Conservation (phyloP, 2,888 invertebrate genomes). For the Lysandra bellargus region DNA sequence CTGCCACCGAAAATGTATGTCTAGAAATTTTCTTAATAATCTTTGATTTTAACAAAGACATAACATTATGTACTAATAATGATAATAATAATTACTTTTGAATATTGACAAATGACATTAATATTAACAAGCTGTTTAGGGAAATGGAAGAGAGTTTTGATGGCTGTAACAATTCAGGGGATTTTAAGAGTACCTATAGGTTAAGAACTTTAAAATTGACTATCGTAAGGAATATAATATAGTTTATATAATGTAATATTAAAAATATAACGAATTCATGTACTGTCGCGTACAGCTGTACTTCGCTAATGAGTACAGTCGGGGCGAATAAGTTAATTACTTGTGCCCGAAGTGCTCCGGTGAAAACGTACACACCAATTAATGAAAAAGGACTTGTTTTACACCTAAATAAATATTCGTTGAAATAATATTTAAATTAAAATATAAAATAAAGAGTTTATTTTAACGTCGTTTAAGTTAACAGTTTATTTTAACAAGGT, state of each 20-base stretch:
- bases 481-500: not conserved
- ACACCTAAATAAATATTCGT: conserved; percentile 8
- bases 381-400: not conserved
- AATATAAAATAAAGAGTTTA: not conserved
- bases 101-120: no score
- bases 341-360: not conserved
- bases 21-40: no score
- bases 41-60: no score
- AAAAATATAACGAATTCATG: not conserved
- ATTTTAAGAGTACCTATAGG: no score
- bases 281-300: conserved; percentile 3
- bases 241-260: not conserved
- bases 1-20: no score
- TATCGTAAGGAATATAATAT: not conserved
- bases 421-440: not conserved
- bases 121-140: no score
- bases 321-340: conserved; percentile 2
- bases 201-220: not conserved
- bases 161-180: no score
- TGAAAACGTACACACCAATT: conserved; percentile 1
- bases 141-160: no score
- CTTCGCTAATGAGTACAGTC: conserved; percentile 13
- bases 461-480: not conserved
- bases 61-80: no score
- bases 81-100: no score